Conservation (phyloP, 1,140 invertebrate genomes). For the Cydia amplana region DNA sequence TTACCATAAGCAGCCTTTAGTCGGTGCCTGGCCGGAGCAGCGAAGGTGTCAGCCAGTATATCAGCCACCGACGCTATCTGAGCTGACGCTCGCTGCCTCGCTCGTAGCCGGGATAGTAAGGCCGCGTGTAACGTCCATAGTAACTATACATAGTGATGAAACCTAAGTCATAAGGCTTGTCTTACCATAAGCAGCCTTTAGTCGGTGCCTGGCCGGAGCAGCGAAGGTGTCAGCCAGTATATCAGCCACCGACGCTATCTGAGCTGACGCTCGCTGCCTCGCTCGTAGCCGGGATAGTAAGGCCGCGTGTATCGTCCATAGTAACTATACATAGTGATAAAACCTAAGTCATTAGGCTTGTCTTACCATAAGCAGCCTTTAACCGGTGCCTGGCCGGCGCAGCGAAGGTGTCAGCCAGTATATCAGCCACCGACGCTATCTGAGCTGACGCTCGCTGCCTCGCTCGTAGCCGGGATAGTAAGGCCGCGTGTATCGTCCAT, state of each 20-base stretch:
- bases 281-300: conserved; percentile 89
- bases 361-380: conserved; percentile 87
- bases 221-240: conserved; percentile 92
- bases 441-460: conserved; percentile 87
- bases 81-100: conserved; percentile 86
- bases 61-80: conserved; percentile 91
- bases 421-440: conserved; percentile 91
- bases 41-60: conserved; percentile 91
- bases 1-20: conserved; percentile 88
- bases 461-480: conserved; percentile 88
- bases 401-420: conserved; percentile 91
- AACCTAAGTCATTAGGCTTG: too few relatives aligned
- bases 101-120: conserved; percentile 88
- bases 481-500: conserved; percentile 91
- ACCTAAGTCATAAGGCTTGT: too few relatives aligned
- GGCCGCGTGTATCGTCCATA: conserved; percentile 84
- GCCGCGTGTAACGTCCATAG: conserved; percentile 92
- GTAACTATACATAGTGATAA: too few relatives aligned
- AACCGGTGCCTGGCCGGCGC: conserved; percentile 83
- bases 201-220: conserved; percentile 81
- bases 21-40: conserved; percentile 82
- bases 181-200: conserved; percentile 81
- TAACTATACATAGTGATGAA: too few relatives aligned
- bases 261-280: conserved; percentile 86
- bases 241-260: conserved; percentile 91